Percentiles rank a stretch among this genome's conserved stretches.
These are phyloP conservation scores for Xiphorhynchus elegans DNA, from an alignment of 2,113 vertebrate species.

Conservation along the genomic window DNA sequence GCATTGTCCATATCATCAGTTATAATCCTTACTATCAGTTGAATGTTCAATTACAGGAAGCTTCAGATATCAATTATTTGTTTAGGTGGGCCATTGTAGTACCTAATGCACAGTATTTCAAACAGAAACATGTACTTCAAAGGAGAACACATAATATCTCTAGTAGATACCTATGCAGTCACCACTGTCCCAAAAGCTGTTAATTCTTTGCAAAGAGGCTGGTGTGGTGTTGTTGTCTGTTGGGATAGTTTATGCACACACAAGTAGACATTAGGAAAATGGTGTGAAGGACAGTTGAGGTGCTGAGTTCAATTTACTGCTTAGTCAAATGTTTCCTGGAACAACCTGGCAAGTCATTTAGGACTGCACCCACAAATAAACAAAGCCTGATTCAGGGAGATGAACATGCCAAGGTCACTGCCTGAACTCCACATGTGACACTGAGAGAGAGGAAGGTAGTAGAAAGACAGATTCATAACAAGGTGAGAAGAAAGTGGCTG, in stretches of 20 bases:
- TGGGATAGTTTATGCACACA: not conserved
- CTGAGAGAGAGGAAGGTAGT: not conserved
- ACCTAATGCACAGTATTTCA: not conserved
- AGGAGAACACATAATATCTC: not conserved
- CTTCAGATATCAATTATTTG: not conserved
- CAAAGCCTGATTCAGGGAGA: not conserved
- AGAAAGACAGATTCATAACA: not conserved
- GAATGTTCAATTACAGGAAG: slow-evolving; percentile 5
- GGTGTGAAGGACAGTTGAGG: not conserved
- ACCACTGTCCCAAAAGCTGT: not conserved
- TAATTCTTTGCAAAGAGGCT: not conserved
- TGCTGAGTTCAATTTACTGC: not conserved
- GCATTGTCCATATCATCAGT: not conserved
- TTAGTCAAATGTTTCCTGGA: not conserved
- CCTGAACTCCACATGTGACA: not conserved
- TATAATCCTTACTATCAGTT: not conserved
- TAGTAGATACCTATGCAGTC: not conserved
- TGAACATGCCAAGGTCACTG: not conserved
- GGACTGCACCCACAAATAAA: not conserved
- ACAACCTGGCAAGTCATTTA: not conserved
- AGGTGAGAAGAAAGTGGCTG: not conserved
- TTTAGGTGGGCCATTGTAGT: not conserved
- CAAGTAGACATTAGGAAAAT: not conserved
- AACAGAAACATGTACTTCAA: not conserved
- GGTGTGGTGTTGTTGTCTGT: accelerated